These are phyloP conservation scores for Phoeniculus purpureus DNA, from an alignment of 2,797 vertebrate species.

Conservation along the genomic window DNA sequence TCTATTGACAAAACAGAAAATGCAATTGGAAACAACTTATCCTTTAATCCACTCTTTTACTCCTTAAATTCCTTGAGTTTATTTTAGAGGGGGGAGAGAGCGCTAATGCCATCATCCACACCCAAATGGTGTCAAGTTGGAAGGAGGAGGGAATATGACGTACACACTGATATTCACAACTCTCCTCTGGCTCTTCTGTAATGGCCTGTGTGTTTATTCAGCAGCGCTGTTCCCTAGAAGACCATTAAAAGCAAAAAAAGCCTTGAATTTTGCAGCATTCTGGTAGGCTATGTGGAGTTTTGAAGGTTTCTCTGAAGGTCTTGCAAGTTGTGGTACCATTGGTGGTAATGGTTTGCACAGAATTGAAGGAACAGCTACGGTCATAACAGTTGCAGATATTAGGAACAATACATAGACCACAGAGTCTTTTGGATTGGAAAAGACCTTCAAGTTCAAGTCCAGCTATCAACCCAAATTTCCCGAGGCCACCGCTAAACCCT, in stretches of 20 bases:
- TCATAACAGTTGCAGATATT: neutral
- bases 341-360: neutral
- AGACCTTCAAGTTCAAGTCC: too few species aligned
- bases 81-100: neutral
- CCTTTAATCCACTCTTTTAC: neutral
- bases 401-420: rapidly evolving
- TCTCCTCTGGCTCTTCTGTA: neutral
- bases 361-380: neutral
- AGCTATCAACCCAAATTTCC: too few species aligned
- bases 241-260: neutral
- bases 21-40: neutral
- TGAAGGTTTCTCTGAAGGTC: neutral
- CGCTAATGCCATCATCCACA: neutral
- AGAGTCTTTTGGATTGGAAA: too few species aligned
- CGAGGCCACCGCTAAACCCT: too few species aligned
- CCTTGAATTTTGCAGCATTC: neutral
- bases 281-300: neutral
- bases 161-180: neutral
- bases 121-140: neutral
- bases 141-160: neutral
- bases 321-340: neutral
- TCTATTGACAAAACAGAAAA: conserved; percentile 24
- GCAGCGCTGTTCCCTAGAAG: neutral
- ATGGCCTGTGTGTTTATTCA: neutral
- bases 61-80: neutral